phyloP scores from a whole-genome alignment of 2,888 invertebrate species.

The Acleris laterana region DNA sequence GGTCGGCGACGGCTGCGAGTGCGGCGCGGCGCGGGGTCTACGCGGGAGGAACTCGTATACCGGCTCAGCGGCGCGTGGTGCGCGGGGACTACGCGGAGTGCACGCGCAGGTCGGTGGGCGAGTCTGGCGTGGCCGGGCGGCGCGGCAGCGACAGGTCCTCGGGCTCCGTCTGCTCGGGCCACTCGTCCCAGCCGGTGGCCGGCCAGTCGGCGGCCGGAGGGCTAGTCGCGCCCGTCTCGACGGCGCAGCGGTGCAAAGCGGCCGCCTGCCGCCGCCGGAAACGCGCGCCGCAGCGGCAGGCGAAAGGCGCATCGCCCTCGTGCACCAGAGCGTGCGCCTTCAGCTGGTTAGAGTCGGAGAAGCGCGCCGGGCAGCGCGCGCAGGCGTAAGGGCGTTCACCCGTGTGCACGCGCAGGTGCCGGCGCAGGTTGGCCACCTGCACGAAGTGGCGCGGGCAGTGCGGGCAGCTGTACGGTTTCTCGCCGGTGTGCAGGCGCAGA shows the following conservation, averaged over 20 bases:
- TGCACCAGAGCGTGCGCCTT: slow-evolving; percentile 95
- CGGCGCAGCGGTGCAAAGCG: slow-evolving; percentile 91
- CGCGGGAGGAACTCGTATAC: slow-evolving; percentile 91
- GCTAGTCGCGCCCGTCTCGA: slow-evolving; percentile 71
- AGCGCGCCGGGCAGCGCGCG: slow-evolving; percentile 92
- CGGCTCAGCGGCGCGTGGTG: slow-evolving; percentile 77
- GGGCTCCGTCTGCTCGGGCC: slow-evolving; percentile 95
- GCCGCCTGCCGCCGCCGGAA: slow-evolving; percentile 95
- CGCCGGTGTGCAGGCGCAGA: slow-evolving; percentile 95
- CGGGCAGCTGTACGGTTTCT: slow-evolving; percentile 95
- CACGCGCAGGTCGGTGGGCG: slow-evolving; percentile 79
- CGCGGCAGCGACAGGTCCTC: slow-evolving; percentile 92
- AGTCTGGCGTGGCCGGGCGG: slow-evolving; percentile 78
- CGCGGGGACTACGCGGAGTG: slow-evolving; percentile 76
- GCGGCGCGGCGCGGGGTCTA: slow-evolving; percentile 57
- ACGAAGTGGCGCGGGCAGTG: slow-evolving; percentile 97
- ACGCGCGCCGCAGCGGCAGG: slow-evolving; percentile 91
- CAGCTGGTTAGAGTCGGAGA: slow-evolving; percentile 96
- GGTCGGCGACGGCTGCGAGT: slow-evolving; percentile 48
- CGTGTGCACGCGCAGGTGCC: slow-evolving; percentile 95
- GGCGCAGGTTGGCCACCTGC: slow-evolving; percentile 95
- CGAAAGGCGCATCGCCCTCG: slow-evolving; percentile 95
- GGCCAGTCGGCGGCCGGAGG: slow-evolving; percentile 77
- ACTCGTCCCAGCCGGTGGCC: slow-evolving; percentile 67
- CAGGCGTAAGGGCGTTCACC: slow-evolving; percentile 96